Conservation (phyloP, 2,113 vertebrate species). For the Polyodon spathula region DNA sequence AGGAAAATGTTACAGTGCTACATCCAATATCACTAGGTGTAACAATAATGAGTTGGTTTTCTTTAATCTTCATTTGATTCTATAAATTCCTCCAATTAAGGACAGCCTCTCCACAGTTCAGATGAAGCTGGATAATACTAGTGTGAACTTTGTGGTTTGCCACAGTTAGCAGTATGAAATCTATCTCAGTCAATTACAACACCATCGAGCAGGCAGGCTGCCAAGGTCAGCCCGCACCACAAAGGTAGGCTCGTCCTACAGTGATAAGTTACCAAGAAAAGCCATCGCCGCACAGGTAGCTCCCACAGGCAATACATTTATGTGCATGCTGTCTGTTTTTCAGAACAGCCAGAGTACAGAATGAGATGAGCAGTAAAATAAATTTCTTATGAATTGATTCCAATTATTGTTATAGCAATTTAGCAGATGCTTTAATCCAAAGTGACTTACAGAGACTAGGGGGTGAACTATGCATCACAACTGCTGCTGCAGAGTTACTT, state of each 20-base stretch:
- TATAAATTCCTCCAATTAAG: constrained; percentile 23
- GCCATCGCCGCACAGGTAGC: constrained; percentile 20
- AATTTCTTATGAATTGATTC: neutral
- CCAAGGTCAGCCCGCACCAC: constrained; percentile 33
- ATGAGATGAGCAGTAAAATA: neutral
- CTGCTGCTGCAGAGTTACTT: too few species aligned
- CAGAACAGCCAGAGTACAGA: neutral
- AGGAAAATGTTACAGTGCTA: constrained; percentile 4
- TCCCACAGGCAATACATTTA: constrained; percentile 6
- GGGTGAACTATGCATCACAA: too few species aligned
- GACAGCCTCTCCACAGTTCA: constrained; percentile 13
- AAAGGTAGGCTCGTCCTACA: constrained; percentile 31
- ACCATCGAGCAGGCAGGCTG: constrained; percentile 19
- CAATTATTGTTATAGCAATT: too few species aligned
- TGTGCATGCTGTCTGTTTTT: neutral
- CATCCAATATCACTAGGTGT: constrained; percentile 21
- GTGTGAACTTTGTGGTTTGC: neutral
- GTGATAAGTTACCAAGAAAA: constrained; percentile 42
- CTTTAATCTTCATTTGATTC: constrained; percentile 11
- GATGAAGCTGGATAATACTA: constrained; percentile 23
- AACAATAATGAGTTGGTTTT: constrained; percentile 1
- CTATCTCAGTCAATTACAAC: constrained; percentile 21
- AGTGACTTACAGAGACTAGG: too few species aligned
- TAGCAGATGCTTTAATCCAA: too few species aligned
- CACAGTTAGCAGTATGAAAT: constrained; percentile 21